A percentile compares a stretch with the other conserved stretches of the same genome.
Evolutionary conservation across 2,113 vertebrate species (phyloP).

Genomic region (Chlorodrepanis virens): DNA sequence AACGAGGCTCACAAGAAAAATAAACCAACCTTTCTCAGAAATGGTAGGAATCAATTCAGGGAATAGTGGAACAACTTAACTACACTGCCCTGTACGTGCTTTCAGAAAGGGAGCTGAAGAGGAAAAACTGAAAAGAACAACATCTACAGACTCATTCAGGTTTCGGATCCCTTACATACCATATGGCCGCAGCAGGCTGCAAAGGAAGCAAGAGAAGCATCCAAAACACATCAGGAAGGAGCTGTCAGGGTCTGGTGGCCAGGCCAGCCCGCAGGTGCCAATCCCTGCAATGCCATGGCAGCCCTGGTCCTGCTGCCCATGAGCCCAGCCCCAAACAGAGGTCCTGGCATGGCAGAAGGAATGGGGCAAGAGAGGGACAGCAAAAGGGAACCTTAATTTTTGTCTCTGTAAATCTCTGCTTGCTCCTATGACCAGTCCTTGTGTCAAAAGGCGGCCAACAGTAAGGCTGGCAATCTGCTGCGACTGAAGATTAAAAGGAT

Average conservation of each 20-base stretch:
- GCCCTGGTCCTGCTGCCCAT: neutral
- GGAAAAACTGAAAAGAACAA: neutral
- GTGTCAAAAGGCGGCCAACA: neutral
- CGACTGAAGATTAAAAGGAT: neutral
- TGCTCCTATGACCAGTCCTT: neutral
- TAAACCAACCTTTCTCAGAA: neutral
- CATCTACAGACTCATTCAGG: neutral
- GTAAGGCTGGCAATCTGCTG: neutral
- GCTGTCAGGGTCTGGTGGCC: neutral
- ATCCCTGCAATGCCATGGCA: accelerated
- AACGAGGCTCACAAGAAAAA: neutral
- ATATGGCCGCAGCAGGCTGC: neutral
- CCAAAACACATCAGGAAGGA: neutral
- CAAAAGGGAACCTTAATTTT: neutral
- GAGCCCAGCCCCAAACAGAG: accelerated
- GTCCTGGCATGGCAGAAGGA: neutral
- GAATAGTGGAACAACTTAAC: neutral
- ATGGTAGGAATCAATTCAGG: neutral
- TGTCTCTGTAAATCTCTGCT: neutral
- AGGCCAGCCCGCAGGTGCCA: neutral
- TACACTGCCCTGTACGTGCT: neutral
- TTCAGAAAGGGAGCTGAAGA: neutral
- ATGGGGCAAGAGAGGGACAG: accelerated
- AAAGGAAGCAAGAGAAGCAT: neutral
- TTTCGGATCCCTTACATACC: neutral